Conservation (phyloP, 2,888 invertebrate species). For the Patella depressa region DNA sequence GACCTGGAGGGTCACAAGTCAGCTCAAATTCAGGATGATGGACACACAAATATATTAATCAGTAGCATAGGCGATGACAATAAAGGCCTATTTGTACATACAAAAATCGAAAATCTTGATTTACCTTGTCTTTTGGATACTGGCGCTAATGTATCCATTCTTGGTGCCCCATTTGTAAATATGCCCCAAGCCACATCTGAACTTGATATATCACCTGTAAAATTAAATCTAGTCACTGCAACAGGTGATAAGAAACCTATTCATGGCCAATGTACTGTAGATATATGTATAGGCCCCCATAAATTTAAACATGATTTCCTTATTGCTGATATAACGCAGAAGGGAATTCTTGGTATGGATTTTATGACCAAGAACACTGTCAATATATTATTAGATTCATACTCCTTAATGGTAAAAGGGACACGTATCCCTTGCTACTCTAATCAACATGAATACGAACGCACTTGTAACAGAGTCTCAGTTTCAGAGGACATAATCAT, state of each 20-base stretch:
- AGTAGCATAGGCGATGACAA: not conserved
- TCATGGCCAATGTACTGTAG: not conserved
- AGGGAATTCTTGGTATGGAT: not conserved
- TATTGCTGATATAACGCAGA: not conserved
- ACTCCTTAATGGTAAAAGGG: no score
- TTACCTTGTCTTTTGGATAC: not conserved
- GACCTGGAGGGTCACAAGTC: not conserved
- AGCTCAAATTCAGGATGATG: not conserved
- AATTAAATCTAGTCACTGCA: constrained; percentile 7
- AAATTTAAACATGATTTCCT: not conserved
- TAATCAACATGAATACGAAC: no score
- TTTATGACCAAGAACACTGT: not conserved
- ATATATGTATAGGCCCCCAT: not conserved
- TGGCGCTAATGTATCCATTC: not conserved
- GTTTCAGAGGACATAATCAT: no score
- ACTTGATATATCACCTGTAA: not conserved
- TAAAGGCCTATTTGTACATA: not conserved
- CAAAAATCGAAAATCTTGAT: not conserved
- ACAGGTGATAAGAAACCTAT: not conserved
- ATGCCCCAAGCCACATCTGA: not conserved
- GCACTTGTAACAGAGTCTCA: no score
- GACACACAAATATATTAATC: not conserved
- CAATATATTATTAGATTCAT: not conserved
- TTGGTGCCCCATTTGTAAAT: not conserved
- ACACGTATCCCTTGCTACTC: no score